phyloP scores from a whole-genome alignment of 2,888 invertebrate genomes.

The Andricus curvator region DNA sequence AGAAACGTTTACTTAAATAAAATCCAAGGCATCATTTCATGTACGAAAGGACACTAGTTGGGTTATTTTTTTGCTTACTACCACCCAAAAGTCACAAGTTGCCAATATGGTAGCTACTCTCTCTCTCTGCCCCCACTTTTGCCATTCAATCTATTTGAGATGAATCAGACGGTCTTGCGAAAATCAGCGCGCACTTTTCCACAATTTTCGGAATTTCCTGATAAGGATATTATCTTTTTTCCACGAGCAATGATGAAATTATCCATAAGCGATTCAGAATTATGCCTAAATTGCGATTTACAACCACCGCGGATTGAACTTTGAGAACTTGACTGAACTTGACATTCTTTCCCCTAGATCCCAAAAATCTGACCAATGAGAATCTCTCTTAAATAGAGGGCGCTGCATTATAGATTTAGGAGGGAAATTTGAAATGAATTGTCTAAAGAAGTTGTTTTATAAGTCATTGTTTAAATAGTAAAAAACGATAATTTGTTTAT shows the following conservation, averaged over 20 bases:
- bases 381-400: background rate
- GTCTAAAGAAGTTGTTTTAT: background rate
- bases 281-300: conserved; percentile 13
- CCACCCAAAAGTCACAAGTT: conserved; percentile 76
- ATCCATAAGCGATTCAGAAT: conserved; percentile 19
- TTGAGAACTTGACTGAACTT: conserved; percentile 3
- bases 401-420: background rate
- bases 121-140: conserved; percentile 53
- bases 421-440: background rate
- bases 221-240: background rate
- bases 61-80: conserved; percentile 69
- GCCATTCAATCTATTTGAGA: background rate
- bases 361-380: background rate
- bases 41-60: conserved; percentile 63
- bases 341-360: background rate
- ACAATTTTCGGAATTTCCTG: background rate
- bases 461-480: background rate
- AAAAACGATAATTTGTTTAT: background rate
- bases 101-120: conserved; percentile 75
- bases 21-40: conserved; percentile 69
- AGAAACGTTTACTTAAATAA: conserved; percentile 56
- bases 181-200: background rate
- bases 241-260: background rate
- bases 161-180: background rate
- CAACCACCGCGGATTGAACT: background rate